phyloP scores from a whole-genome alignment of 2,797 vertebrate species.

The Acomys russatus region DNA sequence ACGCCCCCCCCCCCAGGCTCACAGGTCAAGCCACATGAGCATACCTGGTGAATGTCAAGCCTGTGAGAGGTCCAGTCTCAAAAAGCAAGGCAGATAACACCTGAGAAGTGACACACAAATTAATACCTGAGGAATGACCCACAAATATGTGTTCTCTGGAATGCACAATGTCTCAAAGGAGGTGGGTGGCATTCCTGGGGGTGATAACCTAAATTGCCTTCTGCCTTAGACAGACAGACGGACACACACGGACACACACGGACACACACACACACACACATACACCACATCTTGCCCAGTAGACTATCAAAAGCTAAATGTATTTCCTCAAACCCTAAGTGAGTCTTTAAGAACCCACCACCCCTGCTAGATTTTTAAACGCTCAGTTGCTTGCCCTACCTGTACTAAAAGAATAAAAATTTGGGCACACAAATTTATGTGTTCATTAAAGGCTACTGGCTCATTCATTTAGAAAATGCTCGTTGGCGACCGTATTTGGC shows the following conservation, averaged over 20 bases:
- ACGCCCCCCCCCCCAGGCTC: not conserved
- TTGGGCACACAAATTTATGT: not conserved
- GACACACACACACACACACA: not conserved
- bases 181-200: not conserved
- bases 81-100: not conserved
- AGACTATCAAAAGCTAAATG: conserved; percentile 21
- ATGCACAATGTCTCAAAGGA: not conserved
- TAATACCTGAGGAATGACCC: not conserved
- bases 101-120: not conserved
- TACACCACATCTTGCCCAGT: not conserved
- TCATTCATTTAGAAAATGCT: not conserved
- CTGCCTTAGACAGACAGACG: not conserved
- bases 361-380: not conserved
- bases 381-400: not conserved
- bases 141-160: not conserved
- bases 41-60: not conserved
- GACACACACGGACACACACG: not conserved
- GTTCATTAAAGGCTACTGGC: conserved; percentile 40
- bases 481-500: not conserved
- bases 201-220: not conserved
- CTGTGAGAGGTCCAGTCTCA: not conserved
- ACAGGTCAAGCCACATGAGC: not conserved
- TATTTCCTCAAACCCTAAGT: not conserved
- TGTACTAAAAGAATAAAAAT: conserved; percentile 17
- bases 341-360: not conserved